Evolutionary conservation across 1,140 invertebrate genomes (phyloP).

Genomic region (Drosophila miranda): DNA sequence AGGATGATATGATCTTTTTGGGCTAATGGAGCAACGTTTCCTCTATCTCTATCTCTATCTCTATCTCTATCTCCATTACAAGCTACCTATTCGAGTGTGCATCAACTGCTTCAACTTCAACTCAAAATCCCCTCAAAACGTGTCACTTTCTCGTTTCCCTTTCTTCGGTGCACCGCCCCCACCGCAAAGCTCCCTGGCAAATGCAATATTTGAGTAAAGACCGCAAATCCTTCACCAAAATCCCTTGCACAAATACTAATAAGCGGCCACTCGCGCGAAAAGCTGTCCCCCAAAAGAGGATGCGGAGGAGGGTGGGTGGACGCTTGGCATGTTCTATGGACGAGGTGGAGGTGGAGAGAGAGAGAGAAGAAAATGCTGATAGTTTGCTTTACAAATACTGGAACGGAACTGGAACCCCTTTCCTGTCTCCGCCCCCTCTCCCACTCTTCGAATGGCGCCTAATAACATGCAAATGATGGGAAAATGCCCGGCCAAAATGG

Average conservation of each 20-base stretch:
- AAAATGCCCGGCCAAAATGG: constrained; percentile 36
- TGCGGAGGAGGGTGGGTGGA: too few species aligned
- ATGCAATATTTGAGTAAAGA: constrained; percentile 10
- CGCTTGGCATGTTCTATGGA: constrained; percentile 7
- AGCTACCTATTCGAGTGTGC: not conserved
- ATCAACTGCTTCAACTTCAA: too few species aligned
- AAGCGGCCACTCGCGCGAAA: constrained; percentile 31
- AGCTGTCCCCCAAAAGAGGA: constrained; percentile 25
- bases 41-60: not conserved
- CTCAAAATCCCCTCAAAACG: constrained; percentile 1
- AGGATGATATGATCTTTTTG: not conserved
- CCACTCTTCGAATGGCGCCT: constrained; percentile 30
- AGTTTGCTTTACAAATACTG: constrained; percentile 24
- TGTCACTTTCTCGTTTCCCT: constrained; percentile 5
- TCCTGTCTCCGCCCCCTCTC: not conserved
- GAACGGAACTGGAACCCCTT: not conserved
- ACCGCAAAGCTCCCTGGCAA: not conserved
- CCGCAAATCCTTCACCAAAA: constrained; percentile 42
- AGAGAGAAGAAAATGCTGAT: constrained; percentile 18
- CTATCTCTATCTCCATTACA: not conserved
- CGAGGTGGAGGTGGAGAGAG: constrained; percentile 11
- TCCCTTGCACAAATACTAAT: constrained; percentile 50
- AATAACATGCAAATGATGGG: constrained; percentile 58
- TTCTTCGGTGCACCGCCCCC: not conserved
- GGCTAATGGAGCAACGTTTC: too few species aligned